phyloP scores from a whole-genome alignment of 2,888 invertebrate species.

The Agapetus fuscipes region DNA sequence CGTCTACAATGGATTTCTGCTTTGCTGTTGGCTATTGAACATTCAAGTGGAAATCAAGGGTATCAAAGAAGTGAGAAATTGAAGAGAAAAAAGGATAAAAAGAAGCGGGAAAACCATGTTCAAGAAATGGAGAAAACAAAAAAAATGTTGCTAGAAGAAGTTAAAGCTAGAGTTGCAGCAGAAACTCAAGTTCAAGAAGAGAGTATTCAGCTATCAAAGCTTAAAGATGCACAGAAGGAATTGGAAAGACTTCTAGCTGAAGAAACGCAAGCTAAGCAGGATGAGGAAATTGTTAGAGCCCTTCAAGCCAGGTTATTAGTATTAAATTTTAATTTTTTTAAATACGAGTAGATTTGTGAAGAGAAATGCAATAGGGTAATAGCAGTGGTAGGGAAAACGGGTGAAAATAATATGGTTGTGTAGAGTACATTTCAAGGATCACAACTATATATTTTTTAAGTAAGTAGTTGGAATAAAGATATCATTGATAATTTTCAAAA shows the following conservation, averaged over 20 bases:
- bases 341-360: too few relatives aligned
- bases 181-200: slow-evolving; percentile 56
- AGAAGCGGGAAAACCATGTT: slow-evolving; percentile 45
- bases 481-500: too few relatives aligned
- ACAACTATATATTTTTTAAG: too few relatives aligned
- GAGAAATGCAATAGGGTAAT: too few relatives aligned
- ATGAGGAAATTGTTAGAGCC: slow-evolving; percentile 70
- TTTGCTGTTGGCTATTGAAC: slow-evolving; percentile 59
- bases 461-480: too few relatives aligned
- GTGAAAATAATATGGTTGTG: too few relatives aligned
- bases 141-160: slow-evolving; percentile 54
- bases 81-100: slow-evolving; percentile 43
- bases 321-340: background rate
- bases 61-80: slow-evolving; percentile 55
- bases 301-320: slow-evolving; percentile 49
- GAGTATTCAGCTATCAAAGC: slow-evolving; percentile 59
- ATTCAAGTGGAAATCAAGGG: slow-evolving; percentile 58
- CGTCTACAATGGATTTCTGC: slow-evolving; percentile 71
- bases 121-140: slow-evolving; percentile 50
- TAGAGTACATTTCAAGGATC: too few relatives aligned
- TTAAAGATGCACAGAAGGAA: slow-evolving; percentile 59
- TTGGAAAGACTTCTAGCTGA: slow-evolving; percentile 65
- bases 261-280: slow-evolving; percentile 74
- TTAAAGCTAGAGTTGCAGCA: slow-evolving; percentile 49
- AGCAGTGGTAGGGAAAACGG: too few relatives aligned